Evolutionary conservation across 2,113 vertebrate genomes (phyloP).

Genomic region (Megaleporinus macrocephalus): DNA sequence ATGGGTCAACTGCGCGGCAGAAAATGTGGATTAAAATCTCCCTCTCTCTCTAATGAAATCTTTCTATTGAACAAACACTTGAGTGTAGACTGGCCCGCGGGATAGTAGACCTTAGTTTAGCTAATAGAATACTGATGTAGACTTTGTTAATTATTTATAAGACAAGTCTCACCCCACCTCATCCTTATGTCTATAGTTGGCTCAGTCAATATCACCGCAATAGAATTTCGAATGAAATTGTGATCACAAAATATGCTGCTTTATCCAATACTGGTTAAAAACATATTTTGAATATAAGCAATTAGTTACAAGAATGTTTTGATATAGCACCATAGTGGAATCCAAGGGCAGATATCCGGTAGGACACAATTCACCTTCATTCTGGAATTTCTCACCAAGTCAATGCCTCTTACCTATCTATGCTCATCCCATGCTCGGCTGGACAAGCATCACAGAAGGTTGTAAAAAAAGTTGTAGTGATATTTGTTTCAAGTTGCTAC

Average conservation of each 20-base stretch:
- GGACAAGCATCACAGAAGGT: no score
- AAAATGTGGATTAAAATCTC: conserved; percentile 9
- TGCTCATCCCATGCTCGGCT: no score
- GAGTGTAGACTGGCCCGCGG: conserved; percentile 27
- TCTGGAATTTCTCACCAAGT: no score
- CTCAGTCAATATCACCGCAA: not conserved
- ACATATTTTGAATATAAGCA: not conserved
- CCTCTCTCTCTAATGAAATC: conserved; percentile 27
- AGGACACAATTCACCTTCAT: no score
- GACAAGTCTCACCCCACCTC: not conserved
- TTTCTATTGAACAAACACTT: conserved; percentile 26
- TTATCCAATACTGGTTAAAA: not conserved
- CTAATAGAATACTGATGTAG: conserved; percentile 38
- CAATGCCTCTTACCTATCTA: no score
- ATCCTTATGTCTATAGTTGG: not conserved
- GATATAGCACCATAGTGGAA: no score
- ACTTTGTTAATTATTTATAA: conserved; percentile 29
- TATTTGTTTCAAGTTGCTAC: no score
- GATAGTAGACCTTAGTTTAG: not conserved
- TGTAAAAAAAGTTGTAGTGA: no score
- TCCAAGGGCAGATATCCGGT: no score
- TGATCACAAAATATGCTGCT: not conserved
- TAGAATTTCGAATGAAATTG: no score
- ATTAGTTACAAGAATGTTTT: not conserved
- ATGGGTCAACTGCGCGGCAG: conserved; percentile 19